Evolutionary conservation across 2,113 vertebrate species (phyloP), one percentile per base, ranked within the genome.

Genomic region (Apodemus speciosus): DNA sequence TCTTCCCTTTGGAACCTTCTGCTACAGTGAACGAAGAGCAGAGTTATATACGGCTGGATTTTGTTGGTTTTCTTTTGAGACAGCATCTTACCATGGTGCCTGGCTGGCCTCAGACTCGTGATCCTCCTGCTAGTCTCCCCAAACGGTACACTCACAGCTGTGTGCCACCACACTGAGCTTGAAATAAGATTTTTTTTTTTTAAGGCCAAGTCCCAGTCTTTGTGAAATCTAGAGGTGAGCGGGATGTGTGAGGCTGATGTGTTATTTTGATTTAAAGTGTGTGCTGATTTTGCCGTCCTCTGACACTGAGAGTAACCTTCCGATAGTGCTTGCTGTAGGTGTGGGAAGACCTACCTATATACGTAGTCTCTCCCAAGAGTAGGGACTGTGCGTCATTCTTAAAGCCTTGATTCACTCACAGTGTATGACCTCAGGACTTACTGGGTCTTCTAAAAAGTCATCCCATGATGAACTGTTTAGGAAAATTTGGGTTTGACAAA

Each of bases 1-100:
- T 27, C 2, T 92, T 86, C 62, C 23, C 73, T 88, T 76, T 91
- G 62, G 69, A 88, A 56, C 51, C 58, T 66, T 94, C 69, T 88
- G 13, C 38, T 85, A 43, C 16, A 83, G 9, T 40, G 11, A 23
- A 32, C 15, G 53, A 76, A 93, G 85, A 81, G 21, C 51, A 71
- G 46, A 32, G 40, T 66, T 85, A 13, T 43, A 30, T 43, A 18
- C 9, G 3, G 6, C 27, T 58, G 58, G 21, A 21, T 80, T 53
- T 38, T 14, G 51, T 81, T 81, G 27, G 9, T 13, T 73, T 88
- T 58, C 40, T 88, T 75, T 60, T 76, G 32, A 88, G 51, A 32
- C 51, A 87, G 23, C 32, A 27, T 35, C 85, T 88, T 53, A 14
- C 51, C 76, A 25, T 18, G 56, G 27, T 58, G 32, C 13, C 38